Percentiles rank a stretch among this genome's conserved stretches.
Conservation (phyloP, 2,797 vertebrate species). For the Tenualosa ilisha region DNA sequence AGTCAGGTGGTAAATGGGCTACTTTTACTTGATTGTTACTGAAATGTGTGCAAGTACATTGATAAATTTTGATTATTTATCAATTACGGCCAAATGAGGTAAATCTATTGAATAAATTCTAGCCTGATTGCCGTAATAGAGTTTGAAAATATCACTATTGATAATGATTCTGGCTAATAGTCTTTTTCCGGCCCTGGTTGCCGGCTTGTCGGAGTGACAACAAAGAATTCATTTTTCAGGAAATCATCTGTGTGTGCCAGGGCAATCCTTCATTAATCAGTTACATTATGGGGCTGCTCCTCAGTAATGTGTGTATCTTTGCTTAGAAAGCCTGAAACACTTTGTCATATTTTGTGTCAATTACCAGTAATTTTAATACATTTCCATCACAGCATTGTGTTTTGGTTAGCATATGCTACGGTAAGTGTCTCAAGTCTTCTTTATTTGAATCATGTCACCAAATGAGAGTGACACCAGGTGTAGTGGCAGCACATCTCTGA, state of each 20-base stretch:
- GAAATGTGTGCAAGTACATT: slow-evolving; percentile 99
- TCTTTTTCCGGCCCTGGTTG: slow-evolving; percentile 96
- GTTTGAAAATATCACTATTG: slow-evolving; percentile 99
- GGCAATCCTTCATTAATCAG: slow-evolving; percentile 99
- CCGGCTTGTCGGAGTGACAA: slow-evolving; percentile 96
- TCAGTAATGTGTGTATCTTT: slow-evolving; percentile 94
- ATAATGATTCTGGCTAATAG: slow-evolving; percentile 99
- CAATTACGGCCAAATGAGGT: slow-evolving; percentile 99
- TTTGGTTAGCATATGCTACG: slow-evolving; percentile 96
- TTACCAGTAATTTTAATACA: slow-evolving; percentile 97
- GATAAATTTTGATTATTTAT: slow-evolving; percentile 99
- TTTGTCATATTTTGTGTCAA: slow-evolving; percentile 99
- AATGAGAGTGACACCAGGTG: slow-evolving; percentile 10
- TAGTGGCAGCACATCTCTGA: neutral
- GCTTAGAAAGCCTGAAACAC: slow-evolving; percentile 96
- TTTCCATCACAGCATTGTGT: slow-evolving; percentile 96
- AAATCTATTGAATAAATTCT: slow-evolving; percentile 99
- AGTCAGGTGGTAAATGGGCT: slow-evolving; percentile 99
- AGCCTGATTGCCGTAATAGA: slow-evolving; percentile 99
- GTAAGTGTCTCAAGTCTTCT: slow-evolving; percentile 71
- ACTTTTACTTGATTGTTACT: slow-evolving; percentile 99
- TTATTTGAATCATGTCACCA: slow-evolving; percentile 20
- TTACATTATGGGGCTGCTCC: slow-evolving; percentile 95
- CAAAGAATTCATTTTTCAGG: slow-evolving; percentile 99
- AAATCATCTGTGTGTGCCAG: slow-evolving; percentile 93